phyloP scores from a whole-genome alignment of 2,888 invertebrate species.

The Drosophila fungiperda region DNA sequence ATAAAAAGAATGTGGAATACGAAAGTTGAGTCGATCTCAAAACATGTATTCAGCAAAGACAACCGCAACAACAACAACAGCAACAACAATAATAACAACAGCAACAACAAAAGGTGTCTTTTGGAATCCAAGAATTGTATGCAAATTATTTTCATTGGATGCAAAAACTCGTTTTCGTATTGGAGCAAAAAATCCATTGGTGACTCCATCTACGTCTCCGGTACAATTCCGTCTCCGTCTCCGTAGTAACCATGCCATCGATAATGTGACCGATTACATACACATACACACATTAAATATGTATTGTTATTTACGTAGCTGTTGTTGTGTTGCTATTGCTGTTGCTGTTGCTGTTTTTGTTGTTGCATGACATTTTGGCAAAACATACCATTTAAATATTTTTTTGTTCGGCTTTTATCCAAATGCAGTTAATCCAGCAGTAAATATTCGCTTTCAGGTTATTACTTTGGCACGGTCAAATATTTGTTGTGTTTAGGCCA shows the following conservation, averaged over 20 bases:
- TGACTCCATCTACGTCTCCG: constrained; percentile 18
- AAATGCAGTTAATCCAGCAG: constrained; percentile 49
- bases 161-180: constrained; percentile 66
- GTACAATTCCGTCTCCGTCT: not conserved
- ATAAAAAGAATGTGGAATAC: constrained; percentile 23
- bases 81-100: constrained; percentile 16
- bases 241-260: constrained; percentile 4
- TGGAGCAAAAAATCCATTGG: constrained; percentile 26
- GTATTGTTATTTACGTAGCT: constrained; percentile 37
- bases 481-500: constrained; percentile 48
- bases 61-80: constrained; percentile 14
- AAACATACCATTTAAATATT: constrained; percentile 50
- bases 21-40: constrained; percentile 27
- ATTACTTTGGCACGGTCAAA: constrained; percentile 53
- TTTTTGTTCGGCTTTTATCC: constrained; percentile 37
- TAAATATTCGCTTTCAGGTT: constrained; percentile 25
- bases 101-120: constrained; percentile 16
- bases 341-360: constrained; percentile 18
- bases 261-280: constrained; percentile 5
- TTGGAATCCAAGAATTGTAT: constrained; percentile 60
- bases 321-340: constrained; percentile 44
- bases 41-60: constrained; percentile 40
- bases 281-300: not conserved
- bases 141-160: constrained; percentile 61
- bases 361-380: constrained; percentile 43